A percentile compares a stretch with the other conserved stretches of the same genome.
phyloP scores from a whole-genome alignment of 1,140 invertebrate genomes.

The Ooceraea biroi region DNA sequence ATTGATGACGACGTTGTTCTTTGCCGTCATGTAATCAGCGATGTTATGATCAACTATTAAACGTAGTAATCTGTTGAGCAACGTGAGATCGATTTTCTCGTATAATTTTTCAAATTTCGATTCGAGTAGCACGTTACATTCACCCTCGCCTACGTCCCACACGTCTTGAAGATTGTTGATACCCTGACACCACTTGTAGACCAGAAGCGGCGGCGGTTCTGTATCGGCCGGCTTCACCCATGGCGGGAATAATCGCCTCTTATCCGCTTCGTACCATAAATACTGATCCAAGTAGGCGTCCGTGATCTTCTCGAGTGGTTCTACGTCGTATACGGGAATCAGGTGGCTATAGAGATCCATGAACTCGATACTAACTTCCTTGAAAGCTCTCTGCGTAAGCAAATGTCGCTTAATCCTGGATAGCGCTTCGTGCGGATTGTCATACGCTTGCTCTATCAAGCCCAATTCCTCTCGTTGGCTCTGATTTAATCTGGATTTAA shows the following conservation, averaged over 20 bases:
- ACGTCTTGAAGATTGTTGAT: conserved; percentile 99
- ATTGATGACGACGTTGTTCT: conserved; percentile 99
- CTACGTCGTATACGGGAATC: conserved; percentile 99
- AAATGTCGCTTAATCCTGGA: conserved; percentile 99
- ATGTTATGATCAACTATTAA: conserved; percentile 99
- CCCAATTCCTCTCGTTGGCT: conserved; percentile 99
- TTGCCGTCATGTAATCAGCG: conserved; percentile 99
- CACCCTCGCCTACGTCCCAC: conserved; percentile 99
- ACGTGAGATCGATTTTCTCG: conserved; percentile 99
- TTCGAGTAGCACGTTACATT: conserved; percentile 99
- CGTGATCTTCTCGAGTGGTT: conserved; percentile 99
- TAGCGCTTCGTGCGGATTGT: conserved; percentile 99
- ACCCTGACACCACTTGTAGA: conserved; percentile 99
- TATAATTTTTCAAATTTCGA: conserved; percentile 99
- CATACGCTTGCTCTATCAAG: conserved; percentile 99
- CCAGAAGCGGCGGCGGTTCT: conserved; percentile 98
- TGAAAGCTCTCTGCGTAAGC: conserved; percentile 98
- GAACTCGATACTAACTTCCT: conserved; percentile 99
- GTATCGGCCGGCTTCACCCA: conserved; percentile 99
- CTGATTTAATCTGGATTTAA: conserved; percentile 99
- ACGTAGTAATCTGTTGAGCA: conserved; percentile 97
- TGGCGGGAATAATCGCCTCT: conserved; percentile 97
- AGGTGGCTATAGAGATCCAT: conserved; percentile 99
- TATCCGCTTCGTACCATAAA: conserved; percentile 99
- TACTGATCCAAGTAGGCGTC: conserved; percentile 99